Evolutionary conservation across 2,797 vertebrate genomes (phyloP).

Genomic region (Orientallactaga sibirica): DNA sequence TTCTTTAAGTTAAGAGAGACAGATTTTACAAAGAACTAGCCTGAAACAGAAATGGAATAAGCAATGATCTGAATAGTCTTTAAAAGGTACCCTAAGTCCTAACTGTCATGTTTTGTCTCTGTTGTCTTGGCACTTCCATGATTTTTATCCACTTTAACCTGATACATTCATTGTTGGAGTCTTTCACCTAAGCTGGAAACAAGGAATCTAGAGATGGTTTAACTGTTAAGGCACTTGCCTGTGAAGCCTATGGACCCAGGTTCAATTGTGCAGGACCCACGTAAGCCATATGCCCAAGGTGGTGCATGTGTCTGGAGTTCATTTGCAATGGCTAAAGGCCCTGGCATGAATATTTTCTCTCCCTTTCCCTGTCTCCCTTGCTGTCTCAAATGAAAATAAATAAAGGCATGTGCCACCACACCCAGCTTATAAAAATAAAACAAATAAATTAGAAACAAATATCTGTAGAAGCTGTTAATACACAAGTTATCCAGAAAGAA

Average conservation of each 20-base stretch:
- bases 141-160: background rate
- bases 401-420: too few relatives aligned
- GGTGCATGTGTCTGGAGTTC: too few relatives aligned
- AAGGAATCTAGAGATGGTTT: too few relatives aligned
- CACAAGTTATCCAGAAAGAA: background rate
- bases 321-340: too few relatives aligned
- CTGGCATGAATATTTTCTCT: too few relatives aligned
- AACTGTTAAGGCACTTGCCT: too few relatives aligned
- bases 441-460: background rate
- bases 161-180: background rate
- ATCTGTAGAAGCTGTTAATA: constrained; percentile 10
- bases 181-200: background rate
- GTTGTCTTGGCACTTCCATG: background rate
- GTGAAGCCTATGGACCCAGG: too few relatives aligned
- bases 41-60: constrained; percentile 18
- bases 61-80: background rate
- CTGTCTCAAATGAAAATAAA: too few relatives aligned
- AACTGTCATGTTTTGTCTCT: background rate
- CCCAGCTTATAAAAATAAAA: background rate
- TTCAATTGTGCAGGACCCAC: too few relatives aligned
- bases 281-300: too few relatives aligned
- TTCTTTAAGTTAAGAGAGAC: background rate
- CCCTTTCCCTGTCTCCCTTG: too few relatives aligned
- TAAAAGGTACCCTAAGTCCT: background rate
- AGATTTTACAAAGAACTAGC: background rate